Evolutionary conservation across 2,113 vertebrate genomes (phyloP).

Genomic region (Ramphastos sulfuratus): DNA sequence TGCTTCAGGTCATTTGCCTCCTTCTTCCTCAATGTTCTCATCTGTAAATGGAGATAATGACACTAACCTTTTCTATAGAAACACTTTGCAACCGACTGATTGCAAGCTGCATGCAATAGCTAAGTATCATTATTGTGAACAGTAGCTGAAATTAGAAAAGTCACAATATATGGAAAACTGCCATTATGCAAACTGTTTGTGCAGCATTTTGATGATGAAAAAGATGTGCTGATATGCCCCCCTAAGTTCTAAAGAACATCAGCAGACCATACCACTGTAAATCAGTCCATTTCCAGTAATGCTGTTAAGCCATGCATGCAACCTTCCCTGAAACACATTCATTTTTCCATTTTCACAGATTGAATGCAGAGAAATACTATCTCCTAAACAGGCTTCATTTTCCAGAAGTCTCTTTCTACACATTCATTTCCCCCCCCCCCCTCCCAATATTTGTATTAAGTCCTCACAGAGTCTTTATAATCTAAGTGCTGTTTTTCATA

Average conservation of each 20-base stretch:
- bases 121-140: neutral
- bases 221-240: neutral
- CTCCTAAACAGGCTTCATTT: neutral
- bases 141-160: neutral
- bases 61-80: neutral
- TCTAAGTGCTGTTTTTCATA: neutral
- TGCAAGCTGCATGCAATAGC: neutral
- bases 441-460: neutral
- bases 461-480: neutral
- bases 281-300: neutral
- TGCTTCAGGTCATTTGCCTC: neutral
- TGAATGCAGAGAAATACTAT: neutral
- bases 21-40: neutral
- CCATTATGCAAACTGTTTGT: neutral
- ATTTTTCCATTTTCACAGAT: neutral
- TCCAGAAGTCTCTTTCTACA: neutral
- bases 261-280: neutral
- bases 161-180: neutral
- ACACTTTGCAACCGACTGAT: neutral
- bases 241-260: neutral
- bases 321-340: neutral
- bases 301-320: neutral
- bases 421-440: neutral
- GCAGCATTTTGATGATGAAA: neutral
- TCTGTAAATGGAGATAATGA: neutral